Percentiles rank a stretch among this genome's conserved stretches.
phyloP scores from a whole-genome alignment of 2,113 vertebrate genomes.

The Halcyon malimbica region DNA sequence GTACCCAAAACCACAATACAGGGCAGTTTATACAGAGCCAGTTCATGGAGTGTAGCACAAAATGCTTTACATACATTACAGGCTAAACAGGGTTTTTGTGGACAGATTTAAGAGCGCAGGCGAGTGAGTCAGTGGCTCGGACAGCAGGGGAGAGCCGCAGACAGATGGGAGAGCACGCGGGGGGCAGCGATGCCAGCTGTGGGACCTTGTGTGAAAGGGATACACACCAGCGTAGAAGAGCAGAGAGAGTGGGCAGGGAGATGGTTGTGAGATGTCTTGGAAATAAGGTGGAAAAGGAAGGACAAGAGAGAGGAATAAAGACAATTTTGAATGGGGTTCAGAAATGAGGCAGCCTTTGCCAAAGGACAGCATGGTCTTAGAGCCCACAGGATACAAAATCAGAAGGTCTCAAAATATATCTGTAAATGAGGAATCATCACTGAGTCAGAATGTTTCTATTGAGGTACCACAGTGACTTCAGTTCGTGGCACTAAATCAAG shows the following conservation, averaged over 20 bases:
- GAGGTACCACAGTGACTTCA: slow-evolving; percentile 34
- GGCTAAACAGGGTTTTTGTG: not conserved
- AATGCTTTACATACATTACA: not conserved
- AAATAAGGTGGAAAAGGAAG: slow-evolving; percentile 18
- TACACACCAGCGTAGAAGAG: not conserved
- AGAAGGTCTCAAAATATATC: slow-evolving; percentile 55
- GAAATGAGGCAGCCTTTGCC: slow-evolving; percentile 7
- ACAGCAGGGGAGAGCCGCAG: not conserved
- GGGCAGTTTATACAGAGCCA: not conserved
- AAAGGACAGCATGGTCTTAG: slow-evolving; percentile 36
- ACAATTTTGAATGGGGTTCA: not conserved
- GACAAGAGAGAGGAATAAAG: not conserved
- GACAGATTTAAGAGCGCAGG: not conserved
- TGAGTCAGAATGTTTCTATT: slow-evolving; percentile 51
- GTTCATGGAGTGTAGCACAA: not conserved
- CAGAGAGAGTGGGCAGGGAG: not conserved
- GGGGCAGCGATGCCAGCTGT: not conserved
- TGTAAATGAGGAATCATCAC: slow-evolving; percentile 46
- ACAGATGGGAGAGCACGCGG: slow-evolving; percentile 10
- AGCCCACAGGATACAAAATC: slow-evolving; percentile 44
- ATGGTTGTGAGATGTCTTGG: not conserved
- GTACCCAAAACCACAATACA: not conserved
- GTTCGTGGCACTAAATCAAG: slow-evolving; percentile 28
- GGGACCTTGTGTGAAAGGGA: not conserved
- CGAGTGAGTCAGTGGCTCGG: not conserved